phyloP scores from a whole-genome alignment of 2,113 vertebrate genomes.

The Nycticebus coucang region DNA sequence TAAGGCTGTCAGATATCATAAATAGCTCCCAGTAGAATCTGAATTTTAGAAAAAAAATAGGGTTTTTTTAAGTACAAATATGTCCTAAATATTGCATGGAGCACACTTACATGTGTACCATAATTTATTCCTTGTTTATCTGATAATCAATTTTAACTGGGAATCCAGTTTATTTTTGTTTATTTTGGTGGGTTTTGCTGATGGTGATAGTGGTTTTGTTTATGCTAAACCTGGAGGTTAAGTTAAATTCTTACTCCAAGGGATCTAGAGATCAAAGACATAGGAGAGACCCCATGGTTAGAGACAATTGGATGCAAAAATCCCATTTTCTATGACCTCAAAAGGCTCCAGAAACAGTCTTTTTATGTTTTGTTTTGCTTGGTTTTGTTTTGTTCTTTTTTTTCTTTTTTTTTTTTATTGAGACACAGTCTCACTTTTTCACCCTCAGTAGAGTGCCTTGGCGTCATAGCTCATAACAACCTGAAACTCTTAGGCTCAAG shows the following conservation, averaged over 20 bases:
- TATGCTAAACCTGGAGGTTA: slow-evolving; percentile 24
- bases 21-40: background rate
- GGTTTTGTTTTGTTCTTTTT: too few species aligned
- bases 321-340: background rate
- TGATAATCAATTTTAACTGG: background rate
- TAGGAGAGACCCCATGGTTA: background rate
- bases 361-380: background rate
- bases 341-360: background rate
- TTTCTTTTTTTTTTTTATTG: too few species aligned
- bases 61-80: background rate
- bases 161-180: background rate
- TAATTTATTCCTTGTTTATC: background rate
- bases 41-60: slow-evolving; percentile 8
- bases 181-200: background rate
- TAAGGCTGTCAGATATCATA: background rate
- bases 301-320: background rate
- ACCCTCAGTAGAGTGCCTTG: too few species aligned
- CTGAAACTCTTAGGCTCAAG: too few species aligned
- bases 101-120: background rate
- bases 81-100: background rate
- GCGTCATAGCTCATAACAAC: too few species aligned
- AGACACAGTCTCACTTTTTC: too few species aligned
- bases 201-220: background rate
- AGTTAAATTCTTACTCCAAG: background rate
- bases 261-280: background rate